These are phyloP conservation scores for Atherinosoma microstoma DNA, from an alignment of 2,797 vertebrate species.

Conservation along the genomic window DNA sequence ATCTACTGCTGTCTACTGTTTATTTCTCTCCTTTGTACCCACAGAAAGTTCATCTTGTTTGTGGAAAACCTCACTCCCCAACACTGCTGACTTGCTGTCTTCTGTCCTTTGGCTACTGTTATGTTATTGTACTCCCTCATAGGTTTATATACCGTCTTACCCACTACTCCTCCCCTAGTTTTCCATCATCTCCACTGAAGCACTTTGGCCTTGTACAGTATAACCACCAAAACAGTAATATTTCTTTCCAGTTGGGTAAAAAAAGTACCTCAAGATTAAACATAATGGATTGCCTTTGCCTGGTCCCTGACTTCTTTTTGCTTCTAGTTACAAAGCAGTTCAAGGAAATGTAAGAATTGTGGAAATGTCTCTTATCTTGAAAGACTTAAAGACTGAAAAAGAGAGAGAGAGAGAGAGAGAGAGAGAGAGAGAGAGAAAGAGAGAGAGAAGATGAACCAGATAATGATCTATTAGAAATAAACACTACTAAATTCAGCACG, in stretches of 20 bases:
- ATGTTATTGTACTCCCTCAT: conserved; percentile 52
- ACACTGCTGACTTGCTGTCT: conserved; percentile 59
- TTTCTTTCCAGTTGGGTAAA: conserved; percentile 16
- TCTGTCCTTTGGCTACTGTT: conserved; percentile 49
- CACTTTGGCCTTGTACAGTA: conserved; percentile 16
- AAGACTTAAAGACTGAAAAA: neutral
- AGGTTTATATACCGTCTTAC: conserved; percentile 37
- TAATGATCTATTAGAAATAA: neutral
- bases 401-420: neutral
- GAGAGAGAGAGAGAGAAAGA: neutral
- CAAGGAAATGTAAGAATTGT: neutral
- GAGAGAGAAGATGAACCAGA: too few species aligned
- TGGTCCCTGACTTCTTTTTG: conserved; percentile 2
- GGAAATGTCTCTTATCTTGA: neutral
- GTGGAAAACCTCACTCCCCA: conserved; percentile 55
- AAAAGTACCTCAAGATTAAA: conserved; percentile 6
- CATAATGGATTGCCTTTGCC: conserved; percentile 19
- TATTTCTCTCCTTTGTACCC: conserved; percentile 6
- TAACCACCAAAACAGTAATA: conserved; percentile 41
- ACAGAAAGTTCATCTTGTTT: conserved; percentile 43
- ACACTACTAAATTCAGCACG: conserved; percentile 4
- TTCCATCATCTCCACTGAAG: conserved; percentile 50
- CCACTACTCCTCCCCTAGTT: conserved; percentile 31
- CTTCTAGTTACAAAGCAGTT: neutral
- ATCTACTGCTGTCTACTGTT: neutral